Conservation (phyloP, 2,113 vertebrate species). For the Condylura cristata region DNA sequence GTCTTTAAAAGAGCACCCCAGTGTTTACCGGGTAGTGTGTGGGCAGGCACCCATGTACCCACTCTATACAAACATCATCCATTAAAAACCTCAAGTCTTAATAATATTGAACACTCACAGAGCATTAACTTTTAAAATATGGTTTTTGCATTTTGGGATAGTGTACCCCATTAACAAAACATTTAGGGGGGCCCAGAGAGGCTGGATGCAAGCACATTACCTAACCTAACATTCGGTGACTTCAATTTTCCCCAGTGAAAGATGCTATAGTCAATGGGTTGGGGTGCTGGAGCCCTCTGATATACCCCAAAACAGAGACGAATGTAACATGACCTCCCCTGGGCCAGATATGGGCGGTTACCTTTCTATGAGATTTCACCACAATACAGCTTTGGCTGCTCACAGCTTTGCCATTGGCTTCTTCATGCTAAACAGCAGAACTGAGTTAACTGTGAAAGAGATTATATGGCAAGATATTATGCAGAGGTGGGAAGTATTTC, state of each 20-base stretch:
- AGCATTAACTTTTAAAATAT: background rate
- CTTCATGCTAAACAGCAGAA: background rate
- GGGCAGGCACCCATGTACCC: rapidly evolving
- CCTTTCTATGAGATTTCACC: background rate
- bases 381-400: background rate
- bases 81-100: background rate
- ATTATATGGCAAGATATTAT: background rate
- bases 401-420: background rate
- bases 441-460: background rate
- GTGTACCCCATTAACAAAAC: background rate
- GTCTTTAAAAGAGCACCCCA: background rate
- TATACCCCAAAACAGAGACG: background rate
- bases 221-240: background rate
- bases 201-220: background rate
- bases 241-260: background rate
- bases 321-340: background rate
- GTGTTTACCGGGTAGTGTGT: background rate
- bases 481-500: background rate
- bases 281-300: background rate
- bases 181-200: background rate
- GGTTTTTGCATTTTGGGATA: background rate
- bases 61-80: background rate
- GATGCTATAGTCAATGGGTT: background rate
- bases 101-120: background rate
- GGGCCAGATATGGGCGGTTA: background rate